Percentiles rank a stretch among this genome's conserved stretches.
phyloP scores from a whole-genome alignment of 2,113 vertebrate genomes.

The Acanthisitta chloris region DNA sequence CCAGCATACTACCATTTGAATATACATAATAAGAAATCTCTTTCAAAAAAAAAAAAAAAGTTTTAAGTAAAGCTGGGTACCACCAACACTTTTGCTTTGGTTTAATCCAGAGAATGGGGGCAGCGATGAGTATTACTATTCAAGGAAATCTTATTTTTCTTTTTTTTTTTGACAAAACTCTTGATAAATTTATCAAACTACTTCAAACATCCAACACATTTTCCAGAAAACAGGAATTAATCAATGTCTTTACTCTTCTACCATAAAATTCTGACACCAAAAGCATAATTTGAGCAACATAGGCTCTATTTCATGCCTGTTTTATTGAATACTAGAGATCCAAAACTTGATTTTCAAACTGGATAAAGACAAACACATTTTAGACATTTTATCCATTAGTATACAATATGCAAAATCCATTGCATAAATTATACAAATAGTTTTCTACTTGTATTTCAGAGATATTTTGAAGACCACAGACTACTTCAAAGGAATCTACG shows the following conservation, averaged over 20 bases:
- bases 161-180: not conserved
- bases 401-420: not conserved
- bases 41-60: not conserved
- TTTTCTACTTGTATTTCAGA: not conserved
- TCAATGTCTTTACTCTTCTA: not conserved
- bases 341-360: not conserved
- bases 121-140: not conserved
- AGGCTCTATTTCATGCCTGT: not conserved
- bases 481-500: not conserved
- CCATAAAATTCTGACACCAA: not conserved
- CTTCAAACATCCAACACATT: not conserved
- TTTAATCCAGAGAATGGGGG: not conserved
- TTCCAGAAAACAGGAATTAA: not conserved
- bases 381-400: not conserved
- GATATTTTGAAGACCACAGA: not conserved
- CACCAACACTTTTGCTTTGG: not conserved
- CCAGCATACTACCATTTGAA: not conserved
- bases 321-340: not conserved
- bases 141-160: not conserved
- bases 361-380: not conserved
- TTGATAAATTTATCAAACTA: not conserved
- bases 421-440: not conserved
- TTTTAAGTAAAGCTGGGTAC: not conserved
- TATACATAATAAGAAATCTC: not conserved
- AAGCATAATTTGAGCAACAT: not conserved